Evolutionary conservation across 2,113 vertebrate genomes (phyloP).

Genomic region (Proteles cristata): DNA sequence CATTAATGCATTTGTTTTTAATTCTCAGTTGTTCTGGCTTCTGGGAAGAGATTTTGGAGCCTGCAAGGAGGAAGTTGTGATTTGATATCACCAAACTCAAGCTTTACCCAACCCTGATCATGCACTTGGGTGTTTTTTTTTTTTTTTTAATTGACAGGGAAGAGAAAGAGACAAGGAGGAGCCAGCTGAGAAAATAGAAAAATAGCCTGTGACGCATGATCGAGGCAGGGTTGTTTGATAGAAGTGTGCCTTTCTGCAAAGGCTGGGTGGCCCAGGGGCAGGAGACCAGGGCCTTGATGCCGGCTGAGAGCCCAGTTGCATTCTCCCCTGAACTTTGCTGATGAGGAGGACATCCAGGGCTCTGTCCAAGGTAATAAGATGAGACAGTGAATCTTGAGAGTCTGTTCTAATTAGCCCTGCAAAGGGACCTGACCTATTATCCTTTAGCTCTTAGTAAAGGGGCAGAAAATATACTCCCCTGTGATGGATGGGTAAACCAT

Average conservation of each 20-base stretch:
- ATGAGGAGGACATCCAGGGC: neutral
- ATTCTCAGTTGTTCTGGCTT: neutral
- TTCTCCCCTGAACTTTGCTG: neutral
- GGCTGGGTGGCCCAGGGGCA: neutral
- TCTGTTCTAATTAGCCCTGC: neutral
- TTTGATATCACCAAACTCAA: neutral
- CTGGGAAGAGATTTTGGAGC: neutral
- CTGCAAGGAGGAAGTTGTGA: neutral
- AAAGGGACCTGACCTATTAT: no score
- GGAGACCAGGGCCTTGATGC: neutral
- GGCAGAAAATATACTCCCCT: neutral
- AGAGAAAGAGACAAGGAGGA: neutral
- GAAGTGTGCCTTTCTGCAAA: neutral
- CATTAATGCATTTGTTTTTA: conserved; percentile 32
- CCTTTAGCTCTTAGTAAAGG: neutral
- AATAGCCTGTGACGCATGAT: neutral
- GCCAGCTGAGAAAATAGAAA: neutral
- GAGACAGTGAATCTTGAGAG: neutral
- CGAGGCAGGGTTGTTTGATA: neutral
- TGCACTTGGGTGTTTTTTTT: neutral
- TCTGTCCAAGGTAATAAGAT: neutral
- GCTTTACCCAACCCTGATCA: neutral
- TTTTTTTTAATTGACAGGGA: neutral
- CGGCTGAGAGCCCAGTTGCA: neutral
- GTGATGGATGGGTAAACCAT: neutral